phyloP scores from a whole-genome alignment of 2,113 vertebrate genomes.

The Pangasianodon gigas region DNA sequence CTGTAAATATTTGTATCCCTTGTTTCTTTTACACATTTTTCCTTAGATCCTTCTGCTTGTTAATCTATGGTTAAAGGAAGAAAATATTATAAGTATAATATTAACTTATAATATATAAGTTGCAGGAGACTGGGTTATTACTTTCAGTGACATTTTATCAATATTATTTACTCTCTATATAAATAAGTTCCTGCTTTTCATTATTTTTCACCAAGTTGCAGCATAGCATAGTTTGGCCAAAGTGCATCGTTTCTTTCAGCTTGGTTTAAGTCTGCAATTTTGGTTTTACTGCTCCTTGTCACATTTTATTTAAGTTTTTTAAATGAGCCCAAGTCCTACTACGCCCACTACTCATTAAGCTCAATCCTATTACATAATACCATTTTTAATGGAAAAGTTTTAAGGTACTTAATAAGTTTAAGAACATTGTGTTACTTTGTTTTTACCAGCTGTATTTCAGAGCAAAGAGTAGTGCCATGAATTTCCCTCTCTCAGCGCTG shows the following conservation, averaged over 20 bases:
- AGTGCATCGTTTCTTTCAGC: neutral
- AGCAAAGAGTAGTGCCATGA: neutral
- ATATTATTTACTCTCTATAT: neutral
- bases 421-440: neutral
- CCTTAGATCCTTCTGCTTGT: neutral
- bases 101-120: neutral
- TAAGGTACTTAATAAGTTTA: neutral
- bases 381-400: neutral
- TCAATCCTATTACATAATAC: conserved; percentile 4
- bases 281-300: neutral
- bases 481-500: too few relatives aligned
- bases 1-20: neutral
- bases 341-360: neutral
- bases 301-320: neutral
- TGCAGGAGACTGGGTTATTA: neutral
- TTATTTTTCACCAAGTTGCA: neutral
- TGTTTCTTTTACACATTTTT: neutral
- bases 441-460: neutral
- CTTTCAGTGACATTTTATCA: neutral
- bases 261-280: neutral
- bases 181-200: neutral
- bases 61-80: neutral
- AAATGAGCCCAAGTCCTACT: neutral
- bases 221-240: neutral
- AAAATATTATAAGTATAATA: neutral